Evolutionary conservation across 2,113 vertebrate genomes (phyloP), one percentile per base, ranked within the genome.

Genomic region (Platysteira castanea): DNA sequence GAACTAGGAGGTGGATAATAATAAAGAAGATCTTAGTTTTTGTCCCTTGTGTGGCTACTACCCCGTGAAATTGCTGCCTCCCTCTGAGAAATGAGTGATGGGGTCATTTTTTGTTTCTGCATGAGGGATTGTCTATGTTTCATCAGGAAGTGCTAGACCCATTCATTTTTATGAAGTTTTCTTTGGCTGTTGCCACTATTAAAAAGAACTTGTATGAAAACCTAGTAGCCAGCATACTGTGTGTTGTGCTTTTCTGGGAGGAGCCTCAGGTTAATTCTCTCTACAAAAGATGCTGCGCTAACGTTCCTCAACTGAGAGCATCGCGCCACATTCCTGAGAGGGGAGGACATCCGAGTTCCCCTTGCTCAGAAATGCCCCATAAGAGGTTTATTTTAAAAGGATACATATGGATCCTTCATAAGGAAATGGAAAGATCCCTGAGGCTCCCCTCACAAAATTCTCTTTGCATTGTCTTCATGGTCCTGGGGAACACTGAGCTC

Each of bases 41-140:
- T 81, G 61, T 81, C 60, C 57, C 65, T 83, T 67, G 71, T 67
- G 60, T 91, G 67, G 52, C 80, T 94, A 80, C 60, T 90, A 61
- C 28, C n/a, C 64, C 9, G 8, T 95, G 96, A 96, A 95, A 96
- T 93, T 93, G 60, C 83, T 93, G 56, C 83, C 56, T 94, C 73
- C 76, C 69, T 90, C 73, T 71, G 77, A 93, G 44, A 94, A 93
- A 88, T 89, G 76, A 93, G 56, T 89, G 68, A 90, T 92, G 83
- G 79, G 90, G 65, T 90, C 46, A 90, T 92, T 90, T 96, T 92
- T 81, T 78, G 76, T 84, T 93, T 95, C 90, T 93, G 68, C 76
- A 37, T 78, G 88, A 94, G n/a, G 41, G 68, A 46, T 77, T 84
- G 64, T 15, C 60, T 70, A 1, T 0, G 0, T 93, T 91, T 56